Base-by-base conservation (phyloP, 2,888 invertebrate species). In the Mimachlamys varia region DNA sequence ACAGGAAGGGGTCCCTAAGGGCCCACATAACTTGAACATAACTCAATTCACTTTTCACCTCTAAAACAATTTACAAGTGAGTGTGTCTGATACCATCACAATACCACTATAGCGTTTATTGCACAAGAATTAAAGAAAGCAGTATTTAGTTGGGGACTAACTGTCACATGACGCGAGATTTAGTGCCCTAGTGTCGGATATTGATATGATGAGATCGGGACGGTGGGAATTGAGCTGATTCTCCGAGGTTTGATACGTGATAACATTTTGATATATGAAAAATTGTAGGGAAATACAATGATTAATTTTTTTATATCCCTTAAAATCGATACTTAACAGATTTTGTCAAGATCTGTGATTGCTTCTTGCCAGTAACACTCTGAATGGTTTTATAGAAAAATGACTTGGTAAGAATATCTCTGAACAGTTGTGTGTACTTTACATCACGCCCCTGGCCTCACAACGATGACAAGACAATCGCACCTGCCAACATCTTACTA, bases 31-130 rank as follows among this genome's bases (percentile, higher is more conserved):
- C 58, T 58, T 10, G 3, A 22, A 33, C 76, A 76, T 76, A 76
- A 76, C 76, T 76, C 76, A 76, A 76, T 76, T 76, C 76, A 76
- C 76, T 76, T 76, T 76, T 76, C 76, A 76, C 76, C 76, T 76
- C 33, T 76, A 33, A 76, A 76, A 76, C 76, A 27, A 76, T 76
- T 76, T 76, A 76, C 76, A 76, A 33, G 76, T 76, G 76, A 76
- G 33, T 76, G 76, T 76, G 19, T 13, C 13, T 33, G 33, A 76
- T 76, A 76, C 33, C 33, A 76, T 76, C 33, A 76, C 76, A 76
- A 76, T 76, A 33, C 17, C 76, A 76, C 33, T 76, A 12, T 76
- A 33, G 76, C 27, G 27, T 76, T 76, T 76, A 76, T 76, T 76
- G 22, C 76, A 76, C 27, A 76, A 76, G 76, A 10, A 27, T 22